phyloP scores from a whole-genome alignment of 1,140 invertebrate genomes.

The Trichonephila clavipes region DNA sequence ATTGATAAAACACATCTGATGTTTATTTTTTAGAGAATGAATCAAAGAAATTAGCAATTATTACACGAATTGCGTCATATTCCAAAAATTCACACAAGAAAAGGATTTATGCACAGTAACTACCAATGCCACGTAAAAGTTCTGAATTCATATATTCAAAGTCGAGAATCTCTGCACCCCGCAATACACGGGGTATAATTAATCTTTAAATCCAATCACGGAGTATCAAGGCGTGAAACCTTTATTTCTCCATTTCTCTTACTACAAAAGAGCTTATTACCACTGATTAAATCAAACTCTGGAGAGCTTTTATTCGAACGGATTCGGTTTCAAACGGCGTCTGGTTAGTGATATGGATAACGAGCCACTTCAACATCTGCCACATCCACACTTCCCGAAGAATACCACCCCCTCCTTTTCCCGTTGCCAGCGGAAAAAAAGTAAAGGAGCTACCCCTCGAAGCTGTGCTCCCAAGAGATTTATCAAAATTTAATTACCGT shows the following conservation, averaged over 20 bases:
- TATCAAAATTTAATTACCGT: slow-evolving; percentile 70
- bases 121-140: too few species aligned
- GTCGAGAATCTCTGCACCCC: too few species aligned
- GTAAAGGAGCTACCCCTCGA: background rate
- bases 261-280: background rate
- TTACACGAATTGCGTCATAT: too few species aligned
- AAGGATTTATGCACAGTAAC: too few species aligned
- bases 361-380: slow-evolving; percentile 40
- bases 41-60: too few species aligned
- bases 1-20: too few species aligned
- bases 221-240: background rate
- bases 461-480: slow-evolving; percentile 43
- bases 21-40: too few species aligned
- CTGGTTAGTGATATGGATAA: slow-evolving; percentile 43
- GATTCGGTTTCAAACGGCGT: slow-evolving; percentile 13
- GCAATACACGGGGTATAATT: background rate
- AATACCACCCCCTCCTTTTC: background rate
- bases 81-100: too few species aligned
- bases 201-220: background rate
- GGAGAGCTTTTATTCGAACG: slow-evolving; percentile 14
- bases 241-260: background rate
- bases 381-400: slow-evolving; percentile 29
- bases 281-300: slow-evolving; percentile 31
- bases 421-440: background rate
- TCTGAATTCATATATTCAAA: too few species aligned